Base-by-base conservation (phyloP, 1,140 invertebrate genomes). In the Protaetia brevitarsis region DNA sequence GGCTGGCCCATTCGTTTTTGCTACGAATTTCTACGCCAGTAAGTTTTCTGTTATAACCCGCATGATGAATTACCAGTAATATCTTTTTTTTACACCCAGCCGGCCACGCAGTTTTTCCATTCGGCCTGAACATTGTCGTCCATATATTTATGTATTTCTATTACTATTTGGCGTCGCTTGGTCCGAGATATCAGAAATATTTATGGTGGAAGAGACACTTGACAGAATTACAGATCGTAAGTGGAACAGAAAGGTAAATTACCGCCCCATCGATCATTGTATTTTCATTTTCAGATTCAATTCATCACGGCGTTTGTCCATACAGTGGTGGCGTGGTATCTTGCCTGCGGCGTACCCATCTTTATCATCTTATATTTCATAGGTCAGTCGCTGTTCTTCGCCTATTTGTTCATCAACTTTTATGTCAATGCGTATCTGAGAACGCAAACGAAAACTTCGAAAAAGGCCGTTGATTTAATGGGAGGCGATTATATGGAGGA, bases 151-250 rank as follows among this genome's bases (percentile, higher is more conserved):
- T 95, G 92, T 95, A 95, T 74, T 79, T 84, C 0, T 95, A 95
- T 75, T 95, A 95, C 73, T 82, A 93, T 72, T 79, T 95, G 0
- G 84, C 93, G 0, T 90, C 92, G 0, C 79, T 94, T 67, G 92
- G 93, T 23, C 92, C 93, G 1, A 79, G 86, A 21, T 86, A 92
- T 75, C 90, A 93, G 76, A 91, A 92, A 73, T 93, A 92, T 76
- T 80, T 96, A 2, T 96, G 93, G 93, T 96, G 94, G 93, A 96
- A 96, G 79, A 93, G 88, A 74, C 89, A 96, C 74, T 84, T 96
- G 7, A 96, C 94, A 0, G 85, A 82, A 19, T 80, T 95, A 68
- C 94, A 96, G 81, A 82, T 95, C 79, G 86, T 94, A 76, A 83
- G 82, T 81, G 7, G 3, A 16, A 10, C 8, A 30, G 13, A 57